Evolutionary conservation across 30 jellyfish, hydroid and myxozoan genomes (phyloP), one percentile per base, ranked within the genome.

Genomic region (Sanderia malayensis): DNA sequence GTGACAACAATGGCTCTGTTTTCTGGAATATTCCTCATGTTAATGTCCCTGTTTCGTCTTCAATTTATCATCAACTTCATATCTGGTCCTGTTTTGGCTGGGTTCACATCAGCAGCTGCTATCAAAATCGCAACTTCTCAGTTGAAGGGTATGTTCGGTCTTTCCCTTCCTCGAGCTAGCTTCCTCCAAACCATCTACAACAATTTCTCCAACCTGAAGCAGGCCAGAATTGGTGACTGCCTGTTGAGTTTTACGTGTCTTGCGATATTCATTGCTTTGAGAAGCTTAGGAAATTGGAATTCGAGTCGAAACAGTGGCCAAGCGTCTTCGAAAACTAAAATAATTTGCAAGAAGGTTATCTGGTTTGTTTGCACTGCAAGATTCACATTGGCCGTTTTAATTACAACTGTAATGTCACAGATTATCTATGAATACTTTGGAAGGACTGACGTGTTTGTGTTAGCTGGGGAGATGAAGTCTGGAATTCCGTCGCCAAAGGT

Each of bases 31-130:
- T 58, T 76, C 29, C 59, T 84, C 20, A 67, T 84, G 11, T 20
- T 67, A 26, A 61, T 84, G 86, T 65, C 89, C 0, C 24, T 75
- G 17, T 74, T 84, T 65, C 87, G 84, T n/a, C 46, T 74, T 55
- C 89, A 78, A 33, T 73, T 84, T 20, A 41, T 84, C 17, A 68
- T 84, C 34, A 72, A 74, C 25, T 84, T 84, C 80, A 74, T 84
- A 22, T 84, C 95, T 6, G 82, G 52, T 13, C 88, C 95, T 1
- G 95, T 84, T 13, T 61, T 84, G 11, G 79, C 89, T 37, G 95
- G 89, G 6, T 84, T 74, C 69, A 84, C 88, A 34, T 74, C 95
- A 25, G 89, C 89, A n/a, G 95, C 89, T 17, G 89, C 89, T 7
- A 30, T 84, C 47, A 73, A 76, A 58, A 84, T 84, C 58, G 95